Evolutionary conservation across 2,797 vertebrate species (phyloP).

Genomic region (Cossypha dichroa): DNA sequence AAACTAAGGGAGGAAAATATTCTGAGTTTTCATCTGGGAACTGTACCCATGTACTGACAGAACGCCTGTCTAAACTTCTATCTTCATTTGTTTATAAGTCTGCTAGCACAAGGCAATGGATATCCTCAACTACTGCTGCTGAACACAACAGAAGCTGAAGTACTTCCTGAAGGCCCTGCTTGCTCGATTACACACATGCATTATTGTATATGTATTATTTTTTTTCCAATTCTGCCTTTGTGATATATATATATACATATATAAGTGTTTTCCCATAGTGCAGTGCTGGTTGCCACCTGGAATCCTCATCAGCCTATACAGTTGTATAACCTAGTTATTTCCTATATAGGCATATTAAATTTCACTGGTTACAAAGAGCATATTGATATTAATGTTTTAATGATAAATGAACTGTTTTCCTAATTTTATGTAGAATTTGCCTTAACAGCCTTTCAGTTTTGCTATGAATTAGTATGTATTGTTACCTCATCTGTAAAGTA

Average conservation of each 20-base stretch:
- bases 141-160: not conserved
- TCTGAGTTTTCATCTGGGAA: not conserved
- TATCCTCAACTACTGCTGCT: not conserved
- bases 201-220: not conserved
- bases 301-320: slow-evolving; percentile 17
- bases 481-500: not conserved
- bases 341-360: not conserved
- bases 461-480: not conserved
- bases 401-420: not conserved
- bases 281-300: not conserved
- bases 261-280: not conserved
- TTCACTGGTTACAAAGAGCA: not conserved
- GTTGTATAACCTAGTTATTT: not conserved
- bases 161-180: not conserved
- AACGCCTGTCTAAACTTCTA: not conserved
- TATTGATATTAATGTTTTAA: not conserved
- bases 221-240: not conserved
- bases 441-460: not conserved
- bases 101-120: not conserved
- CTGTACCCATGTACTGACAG: not conserved
- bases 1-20: not conserved
- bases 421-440: not conserved
- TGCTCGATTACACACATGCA: not conserved
- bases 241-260: not conserved
- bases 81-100: not conserved